These are phyloP conservation scores for Xyliphius kryptos DNA, from an alignment of 2,113 vertebrate species.

Conservation along the genomic window DNA sequence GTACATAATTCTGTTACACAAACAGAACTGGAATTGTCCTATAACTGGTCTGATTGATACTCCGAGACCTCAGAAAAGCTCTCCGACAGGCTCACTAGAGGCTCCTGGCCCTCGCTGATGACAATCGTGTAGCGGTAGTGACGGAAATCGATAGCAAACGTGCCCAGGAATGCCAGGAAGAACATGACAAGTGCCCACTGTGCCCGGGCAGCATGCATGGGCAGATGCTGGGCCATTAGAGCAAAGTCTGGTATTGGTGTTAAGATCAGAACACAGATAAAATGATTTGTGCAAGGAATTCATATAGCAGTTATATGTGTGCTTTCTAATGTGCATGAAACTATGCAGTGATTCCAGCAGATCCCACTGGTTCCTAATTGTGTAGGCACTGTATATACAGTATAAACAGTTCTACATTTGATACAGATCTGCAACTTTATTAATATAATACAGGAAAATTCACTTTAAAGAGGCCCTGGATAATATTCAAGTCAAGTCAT, in stretches of 20 bases:
- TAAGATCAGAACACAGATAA: constrained; percentile 52
- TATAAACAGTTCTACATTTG: too few species aligned
- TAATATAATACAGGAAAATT: too few species aligned
- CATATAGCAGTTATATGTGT: not conserved
- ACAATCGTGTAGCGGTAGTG: constrained; percentile 73
- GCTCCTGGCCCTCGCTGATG: constrained; percentile 69
- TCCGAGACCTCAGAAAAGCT: constrained; percentile 66
- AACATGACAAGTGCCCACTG: constrained; percentile 89
- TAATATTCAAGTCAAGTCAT: too few species aligned
- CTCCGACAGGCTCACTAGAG: constrained; percentile 64
- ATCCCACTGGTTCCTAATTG: too few species aligned
- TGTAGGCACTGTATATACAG: too few species aligned
- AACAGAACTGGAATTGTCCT: too few species aligned
- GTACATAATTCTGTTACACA: too few species aligned
- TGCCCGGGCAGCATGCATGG: constrained; percentile 71
- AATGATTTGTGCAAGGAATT: too few species aligned
- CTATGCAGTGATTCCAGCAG: too few species aligned
- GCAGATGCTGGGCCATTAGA: constrained; percentile 64
- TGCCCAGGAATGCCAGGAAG: constrained; percentile 76
- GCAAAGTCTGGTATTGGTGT: constrained; percentile 68
- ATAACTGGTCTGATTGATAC: constrained; percentile 55
- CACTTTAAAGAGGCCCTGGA: too few species aligned
- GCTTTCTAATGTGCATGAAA: too few species aligned
- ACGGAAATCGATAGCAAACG: constrained; percentile 84
- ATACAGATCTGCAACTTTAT: too few species aligned